phyloP scores from a whole-genome alignment of 2,113 vertebrate species.

The Zeus faber region DNA sequence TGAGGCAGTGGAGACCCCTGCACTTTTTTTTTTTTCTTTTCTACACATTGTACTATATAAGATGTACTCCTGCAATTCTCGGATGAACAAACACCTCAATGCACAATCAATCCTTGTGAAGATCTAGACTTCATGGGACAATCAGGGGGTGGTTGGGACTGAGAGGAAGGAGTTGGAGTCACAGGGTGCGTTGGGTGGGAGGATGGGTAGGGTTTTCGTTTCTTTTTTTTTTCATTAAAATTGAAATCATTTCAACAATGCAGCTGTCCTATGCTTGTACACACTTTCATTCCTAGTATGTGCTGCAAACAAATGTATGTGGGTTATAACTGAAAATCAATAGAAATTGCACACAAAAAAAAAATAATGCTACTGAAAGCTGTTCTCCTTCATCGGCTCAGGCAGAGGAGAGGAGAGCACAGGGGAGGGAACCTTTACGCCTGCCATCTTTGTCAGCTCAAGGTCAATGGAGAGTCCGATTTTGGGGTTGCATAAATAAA shows the following conservation, averaged over 20 bases:
- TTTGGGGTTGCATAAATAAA: constrained; percentile 28
- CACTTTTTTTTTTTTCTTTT: neutral
- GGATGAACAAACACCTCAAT: neutral
- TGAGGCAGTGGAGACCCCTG: too few species aligned
- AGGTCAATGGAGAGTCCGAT: constrained; percentile 40
- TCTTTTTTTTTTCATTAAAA: too few species aligned
- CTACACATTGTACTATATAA: neutral
- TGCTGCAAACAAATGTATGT: constrained; percentile 1
- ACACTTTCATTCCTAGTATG: neutral
- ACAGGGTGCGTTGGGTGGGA: neutral
- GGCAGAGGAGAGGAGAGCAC: constrained; percentile 31
- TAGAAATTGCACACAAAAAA: constrained; percentile 1
- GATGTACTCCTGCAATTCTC: neutral
- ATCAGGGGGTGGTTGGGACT: too few species aligned
- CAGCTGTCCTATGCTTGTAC: neutral
- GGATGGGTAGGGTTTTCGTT: neutral
- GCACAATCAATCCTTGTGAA: neutral
- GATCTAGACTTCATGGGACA: too few species aligned
- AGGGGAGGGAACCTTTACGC: constrained; percentile 49
- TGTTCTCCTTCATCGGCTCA: constrained; percentile 35
- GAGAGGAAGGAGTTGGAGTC: neutral
- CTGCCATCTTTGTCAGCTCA: constrained; percentile 39
- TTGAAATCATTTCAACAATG: neutral
- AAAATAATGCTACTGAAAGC: constrained; percentile 35
- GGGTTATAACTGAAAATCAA: neutral